Percentiles rank a stretch among this genome's conserved stretches.
phyloP scores from a whole-genome alignment of 1,140 invertebrate species.

The Adelges cooleyi region DNA sequence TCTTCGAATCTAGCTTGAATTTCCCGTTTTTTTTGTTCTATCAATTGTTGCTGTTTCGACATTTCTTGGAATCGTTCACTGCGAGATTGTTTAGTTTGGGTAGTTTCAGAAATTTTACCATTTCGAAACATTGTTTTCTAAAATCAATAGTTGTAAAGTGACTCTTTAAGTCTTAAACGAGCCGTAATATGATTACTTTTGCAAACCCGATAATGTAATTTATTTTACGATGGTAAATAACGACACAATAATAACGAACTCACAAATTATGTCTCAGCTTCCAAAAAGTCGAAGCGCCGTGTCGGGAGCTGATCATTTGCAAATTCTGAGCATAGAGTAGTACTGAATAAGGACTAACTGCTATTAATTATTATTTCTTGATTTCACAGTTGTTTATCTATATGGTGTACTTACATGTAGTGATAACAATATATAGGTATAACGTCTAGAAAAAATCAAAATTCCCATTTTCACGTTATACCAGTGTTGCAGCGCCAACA shows the following conservation, averaged over 20 bases:
- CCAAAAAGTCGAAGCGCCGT: not conserved
- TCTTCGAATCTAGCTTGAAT: constrained; percentile 54
- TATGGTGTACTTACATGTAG: no score
- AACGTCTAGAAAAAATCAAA: no score
- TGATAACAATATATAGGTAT: no score
- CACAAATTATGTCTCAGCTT: not conserved
- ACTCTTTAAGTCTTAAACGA: no score
- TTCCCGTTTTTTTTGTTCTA: constrained; percentile 64
- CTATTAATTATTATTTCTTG: no score
- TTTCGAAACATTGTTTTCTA: constrained; percentile 29
- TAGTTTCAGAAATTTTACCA: constrained; percentile 28
- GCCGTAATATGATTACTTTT: not conserved
- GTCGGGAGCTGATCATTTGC: no score
- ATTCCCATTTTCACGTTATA: no score
- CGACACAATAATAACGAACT: not conserved
- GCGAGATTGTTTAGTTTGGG: constrained; percentile 24
- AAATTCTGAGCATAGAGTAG: no score
- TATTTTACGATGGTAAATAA: not conserved
- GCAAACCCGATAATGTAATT: not conserved
- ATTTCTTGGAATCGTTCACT: constrained; percentile 56
- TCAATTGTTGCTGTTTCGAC: constrained; percentile 67
- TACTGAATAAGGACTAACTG: no score
- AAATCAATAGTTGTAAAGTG: no score
- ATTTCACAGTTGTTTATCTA: no score
- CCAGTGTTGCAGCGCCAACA: no score